Evolutionary conservation across 1,140 invertebrate genomes (phyloP).

Genomic region (Brevipalpus yothersi): DNA sequence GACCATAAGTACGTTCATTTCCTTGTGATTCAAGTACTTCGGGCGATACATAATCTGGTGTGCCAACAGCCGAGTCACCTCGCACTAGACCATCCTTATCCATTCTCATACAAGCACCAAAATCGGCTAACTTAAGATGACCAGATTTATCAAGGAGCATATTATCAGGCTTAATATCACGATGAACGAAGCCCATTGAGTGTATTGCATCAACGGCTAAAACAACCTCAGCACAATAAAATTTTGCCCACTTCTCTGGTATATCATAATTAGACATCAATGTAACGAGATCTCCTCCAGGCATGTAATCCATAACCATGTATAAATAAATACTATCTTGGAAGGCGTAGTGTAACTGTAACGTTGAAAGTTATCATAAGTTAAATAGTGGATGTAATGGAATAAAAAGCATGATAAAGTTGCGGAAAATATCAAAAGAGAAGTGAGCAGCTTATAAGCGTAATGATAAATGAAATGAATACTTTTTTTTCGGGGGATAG

Average conservation of each 20-base stretch:
- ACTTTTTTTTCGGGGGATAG: no score
- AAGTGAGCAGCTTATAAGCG: no score
- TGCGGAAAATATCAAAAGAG: no score
- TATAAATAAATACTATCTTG: constrained; percentile 88
- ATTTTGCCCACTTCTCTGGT: constrained; percentile 95
- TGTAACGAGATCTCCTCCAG: constrained; percentile 91
- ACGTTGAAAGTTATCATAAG: no score
- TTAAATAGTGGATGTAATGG: no score
- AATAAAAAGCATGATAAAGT: no score
- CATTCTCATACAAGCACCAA: constrained; percentile 97
- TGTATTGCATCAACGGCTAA: constrained; percentile 94
- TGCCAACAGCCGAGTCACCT: constrained; percentile 92
- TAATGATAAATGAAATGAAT: no score
- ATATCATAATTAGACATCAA: constrained; percentile 97
- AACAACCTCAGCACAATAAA: constrained; percentile 97
- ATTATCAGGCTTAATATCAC: constrained; percentile 58
- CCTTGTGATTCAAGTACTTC: constrained; percentile 94
- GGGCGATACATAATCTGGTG: constrained; percentile 96
- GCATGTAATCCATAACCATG: constrained; percentile 99
- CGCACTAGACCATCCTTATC: constrained; percentile 74
- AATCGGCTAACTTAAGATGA: constrained; percentile 92
- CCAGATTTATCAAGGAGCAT: constrained; percentile 85
- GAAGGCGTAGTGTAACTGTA: constrained; percentile 91
- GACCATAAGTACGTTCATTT: constrained; percentile 39
- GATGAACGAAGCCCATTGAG: constrained; percentile 94